Percentiles rank a stretch among this genome's conserved stretches.
These are phyloP conservation scores for Sicus ferrugineus DNA, from an alignment of 2,888 invertebrate genomes.

Conservation along the genomic window DNA sequence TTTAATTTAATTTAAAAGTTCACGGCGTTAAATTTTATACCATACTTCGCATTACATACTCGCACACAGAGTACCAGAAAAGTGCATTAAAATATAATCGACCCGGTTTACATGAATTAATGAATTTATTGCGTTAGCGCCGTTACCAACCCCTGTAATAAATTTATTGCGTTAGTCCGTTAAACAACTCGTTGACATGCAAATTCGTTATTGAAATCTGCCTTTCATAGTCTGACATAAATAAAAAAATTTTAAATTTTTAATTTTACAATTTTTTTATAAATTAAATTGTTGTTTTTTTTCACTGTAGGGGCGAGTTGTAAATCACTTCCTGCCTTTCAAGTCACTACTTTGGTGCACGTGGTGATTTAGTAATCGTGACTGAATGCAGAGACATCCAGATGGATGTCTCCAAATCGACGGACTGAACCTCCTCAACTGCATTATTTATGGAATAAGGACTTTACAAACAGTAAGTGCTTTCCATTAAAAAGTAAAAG, in stretches of 20 bases:
- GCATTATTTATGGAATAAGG: no score
- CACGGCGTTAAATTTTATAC: not conserved
- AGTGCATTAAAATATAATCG: not conserved
- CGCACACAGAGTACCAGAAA: not conserved
- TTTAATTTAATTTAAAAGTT: not conserved
- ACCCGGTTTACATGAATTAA: constrained; percentile 6
- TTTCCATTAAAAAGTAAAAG: no score
- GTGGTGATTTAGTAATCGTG: not conserved
- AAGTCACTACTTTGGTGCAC: not conserved
- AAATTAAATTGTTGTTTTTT: not conserved
- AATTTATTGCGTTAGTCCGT: constrained; percentile 37
- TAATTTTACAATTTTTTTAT: not conserved
- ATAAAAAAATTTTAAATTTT: not conserved
- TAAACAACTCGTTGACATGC: constrained; percentile 42
- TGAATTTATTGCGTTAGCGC: no score
- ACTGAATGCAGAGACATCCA: not conserved
- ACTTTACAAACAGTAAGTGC: no score
- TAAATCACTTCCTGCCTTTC: not conserved
- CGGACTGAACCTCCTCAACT: no score
- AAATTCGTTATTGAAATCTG: constrained; percentile 40
- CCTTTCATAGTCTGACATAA: not conserved
- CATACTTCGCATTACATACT: not conserved
- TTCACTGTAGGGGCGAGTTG: not conserved
- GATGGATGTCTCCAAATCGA: no score
- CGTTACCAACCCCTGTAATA: constrained; percentile 36